Base-by-base conservation (phyloP, 2,113 vertebrate species). In the Chaetops frenatus region DNA sequence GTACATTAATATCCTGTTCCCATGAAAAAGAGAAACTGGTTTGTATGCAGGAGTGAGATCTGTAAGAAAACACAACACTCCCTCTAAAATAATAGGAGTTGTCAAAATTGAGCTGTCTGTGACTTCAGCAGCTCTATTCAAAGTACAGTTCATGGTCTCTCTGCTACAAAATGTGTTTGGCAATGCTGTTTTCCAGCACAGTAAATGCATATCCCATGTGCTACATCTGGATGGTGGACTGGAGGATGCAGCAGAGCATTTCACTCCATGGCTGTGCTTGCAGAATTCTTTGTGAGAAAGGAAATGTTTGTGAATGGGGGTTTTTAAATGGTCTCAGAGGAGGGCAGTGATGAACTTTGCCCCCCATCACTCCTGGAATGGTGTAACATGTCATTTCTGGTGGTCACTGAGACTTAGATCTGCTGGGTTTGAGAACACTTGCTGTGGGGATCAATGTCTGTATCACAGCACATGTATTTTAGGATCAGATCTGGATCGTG, bases 201-300 rank as follows among this genome's bases (percentile, higher is more conserved):
- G 38, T 53, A 24, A 40, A n/a, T 4, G 11, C 42, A 58, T 72
- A 19, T 50, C 64, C 50, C 33, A 9, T 35, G 50, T 45, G 47
- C 65, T 48, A 0, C 9, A 2, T 27, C 44, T 15, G 44, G 35
- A 33, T 5, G 6, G 4, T 36, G 48, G 44, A 47, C 50, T 0
- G 0, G 73, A 40, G 54, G 69, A 28, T 38, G 38, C 57, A 79
- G 79, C 57, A 36, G 31, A 74, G 35, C 1, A 0, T 18, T 85
- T 54, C 15, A 33, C 25, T 74, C 2, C 24, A 1, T 11, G 17
- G 31, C 14, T 44, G 72, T 33, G 27, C n/a, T 47, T 47, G 10
- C 40, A 47, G 76, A 72, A 60, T 51, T 29, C 47, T 53, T 50
- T 60, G 61, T 58, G 44, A 81, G 84, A 64, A 33, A 35, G 33